Percentiles rank a stretch among this genome's conserved stretches.
These are phyloP conservation scores for Lepidochitona cinerea DNA, from an alignment of 2,888 invertebrate genomes.

Conservation along the genomic window DNA sequence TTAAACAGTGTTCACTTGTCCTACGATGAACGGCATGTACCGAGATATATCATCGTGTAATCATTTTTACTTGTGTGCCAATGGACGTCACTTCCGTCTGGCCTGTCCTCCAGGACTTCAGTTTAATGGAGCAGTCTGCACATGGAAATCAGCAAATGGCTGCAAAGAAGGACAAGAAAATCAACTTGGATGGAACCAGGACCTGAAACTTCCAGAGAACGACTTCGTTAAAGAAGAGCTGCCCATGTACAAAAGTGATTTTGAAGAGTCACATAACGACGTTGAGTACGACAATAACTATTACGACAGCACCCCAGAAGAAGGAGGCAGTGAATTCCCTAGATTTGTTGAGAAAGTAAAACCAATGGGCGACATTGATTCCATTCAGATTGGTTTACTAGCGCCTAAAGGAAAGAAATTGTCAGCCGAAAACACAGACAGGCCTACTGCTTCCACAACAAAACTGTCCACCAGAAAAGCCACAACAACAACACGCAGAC, in stretches of 20 bases:
- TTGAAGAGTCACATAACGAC: background rate
- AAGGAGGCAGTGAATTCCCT: background rate
- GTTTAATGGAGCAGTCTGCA: background rate
- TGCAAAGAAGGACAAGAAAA: background rate
- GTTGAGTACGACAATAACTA: background rate
- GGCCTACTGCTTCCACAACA: background rate
- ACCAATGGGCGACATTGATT: background rate
- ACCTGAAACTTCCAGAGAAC: background rate
- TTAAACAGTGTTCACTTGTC: background rate
- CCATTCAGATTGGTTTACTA: background rate
- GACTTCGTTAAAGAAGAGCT: background rate
- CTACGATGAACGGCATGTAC: slow-evolving; percentile 1
- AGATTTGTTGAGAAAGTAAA: background rate
- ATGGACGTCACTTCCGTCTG: background rate
- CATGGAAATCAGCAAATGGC: background rate
- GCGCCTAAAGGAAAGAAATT: background rate
- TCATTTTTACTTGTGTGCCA: background rate
- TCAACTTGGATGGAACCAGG: background rate
- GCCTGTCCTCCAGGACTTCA: background rate
- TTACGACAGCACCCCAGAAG: slow-evolving; percentile 7
- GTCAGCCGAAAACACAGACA: background rate
- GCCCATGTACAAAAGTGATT: background rate
- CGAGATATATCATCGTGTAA: background rate
- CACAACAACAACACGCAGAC: background rate
- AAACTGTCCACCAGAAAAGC: background rate